Evolutionary conservation across 2,888 invertebrate species (phyloP), one percentile per base, ranked within the genome.

Genomic region (Drosophila anceps): DNA sequence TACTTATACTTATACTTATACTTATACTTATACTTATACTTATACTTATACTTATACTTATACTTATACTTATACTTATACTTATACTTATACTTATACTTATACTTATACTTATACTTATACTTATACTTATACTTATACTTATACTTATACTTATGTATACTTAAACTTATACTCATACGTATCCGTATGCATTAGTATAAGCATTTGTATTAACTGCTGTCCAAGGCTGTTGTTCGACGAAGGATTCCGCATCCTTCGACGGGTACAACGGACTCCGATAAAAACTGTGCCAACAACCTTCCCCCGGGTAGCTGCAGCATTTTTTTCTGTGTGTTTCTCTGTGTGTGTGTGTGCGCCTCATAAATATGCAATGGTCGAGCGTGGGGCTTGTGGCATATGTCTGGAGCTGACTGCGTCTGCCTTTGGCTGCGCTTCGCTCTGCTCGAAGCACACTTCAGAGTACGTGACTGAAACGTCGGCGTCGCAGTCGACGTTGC

Each of bases 381-480:
- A 27, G 43, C 35, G 37, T 46, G 20, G 35, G 39, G 39, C 57
- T 24, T 37, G 53, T 46, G 41, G 39, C 29, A 48, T 51, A 46
- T 60, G 63, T 69, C 64, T 64, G 73, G 51, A 57, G 59, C 69
- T 69, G 73, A 53, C 59, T 62, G 54, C 59, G 48, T 37, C 48
- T 20, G 46, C 46, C 15, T 46, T 54, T 44, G 41, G 41, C 4
- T 44, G 20, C 9, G 31, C 18, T 27, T 15, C 15, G 57, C 37
- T 43, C 78, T 58, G 55, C 76, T 82, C 51, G 60, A 33, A 74
- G 82, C 78, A 80, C 78, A 73, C 72, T 87, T 63, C 63, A 86
- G 55, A 72, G 83, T 82, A 82, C 83, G 81, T 84, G 88, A 84
- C 85, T 84, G 73, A 69, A 73, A 62, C 76, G 54, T 72, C 51